Base-by-base conservation (phyloP, 2,888 invertebrate species). In the Tetramorium bicarinatum region DNA sequence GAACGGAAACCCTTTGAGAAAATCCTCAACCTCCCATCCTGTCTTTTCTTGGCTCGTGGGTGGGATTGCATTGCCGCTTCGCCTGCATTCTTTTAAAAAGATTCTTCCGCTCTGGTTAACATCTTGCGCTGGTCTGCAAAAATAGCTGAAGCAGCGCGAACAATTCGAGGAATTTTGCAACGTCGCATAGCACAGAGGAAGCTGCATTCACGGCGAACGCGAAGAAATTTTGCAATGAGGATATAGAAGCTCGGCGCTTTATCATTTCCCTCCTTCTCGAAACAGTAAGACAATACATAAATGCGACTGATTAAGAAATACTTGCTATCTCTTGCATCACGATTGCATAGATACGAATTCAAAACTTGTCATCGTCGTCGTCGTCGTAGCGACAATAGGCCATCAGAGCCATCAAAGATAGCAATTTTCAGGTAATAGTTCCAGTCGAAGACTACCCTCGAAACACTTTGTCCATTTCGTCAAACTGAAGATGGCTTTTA, bases 401-500 rank as follows among this genome's bases (percentile, higher is more conserved):
- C 87, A 84, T 87, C 87, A 85, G 41, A 64, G 54, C 64, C 64
- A 83, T 88, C 87, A 88, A 85, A 84, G 85, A 88, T 87, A 88
- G 84, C 84, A 74, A 85, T 89, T 89, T 84, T 80, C 84, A 69
- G 38, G 38, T 71, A 61, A 66, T 71, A 74, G 72, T 79, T 56
- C 54, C 29, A 61, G 64, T 25, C 72, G 64, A 84, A 76, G 69
- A 82, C 83, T 71, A 67, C 54, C 59, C 59, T 66, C 41, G 38
- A 4, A 76, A 79, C 87, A 82, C 82, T 80, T 62, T 80, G 89
- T 83, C 88, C 90, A 87, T 89, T 90, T 87, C 72, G 88, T 83
- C 84, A 85, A 71, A 76, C 85, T 88, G 84, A 89, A 89, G 88
- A 89, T 87, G 85, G 89, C 90, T 89, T 89, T 89, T 89, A 89